phyloP scores from a whole-genome alignment of 2,797 vertebrate species.

The Heterohyrax brucei region DNA sequence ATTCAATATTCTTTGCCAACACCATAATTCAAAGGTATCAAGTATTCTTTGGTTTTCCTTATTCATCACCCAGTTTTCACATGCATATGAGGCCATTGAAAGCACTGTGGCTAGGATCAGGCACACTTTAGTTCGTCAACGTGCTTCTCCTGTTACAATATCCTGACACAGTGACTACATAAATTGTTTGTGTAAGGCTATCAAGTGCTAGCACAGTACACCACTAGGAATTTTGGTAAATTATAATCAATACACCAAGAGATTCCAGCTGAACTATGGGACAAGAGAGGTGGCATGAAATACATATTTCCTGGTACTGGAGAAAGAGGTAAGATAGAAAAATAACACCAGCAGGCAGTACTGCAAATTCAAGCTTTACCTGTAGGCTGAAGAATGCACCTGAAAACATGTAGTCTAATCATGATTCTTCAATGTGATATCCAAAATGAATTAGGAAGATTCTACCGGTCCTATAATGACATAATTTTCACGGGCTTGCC shows the following conservation, averaged over 20 bases:
- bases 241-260: conserved; percentile 42
- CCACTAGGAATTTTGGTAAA: conserved; percentile 22
- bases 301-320: background rate
- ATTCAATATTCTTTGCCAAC: too few relatives aligned
- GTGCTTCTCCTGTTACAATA: background rate
- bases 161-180: background rate
- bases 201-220: conserved; percentile 10
- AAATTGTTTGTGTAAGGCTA: conserved; percentile 50
- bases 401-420: conserved; percentile 6
- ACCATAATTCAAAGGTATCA: too few relatives aligned
- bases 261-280: conserved; percentile 50
- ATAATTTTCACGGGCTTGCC: background rate
- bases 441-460: conserved; percentile 18
- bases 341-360: background rate
- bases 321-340: background rate
- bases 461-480: background rate
- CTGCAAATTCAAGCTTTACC: background rate
- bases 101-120: too few relatives aligned
- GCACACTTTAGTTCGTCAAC: too few relatives aligned
- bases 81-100: too few relatives aligned
- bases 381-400: conserved; percentile 16
- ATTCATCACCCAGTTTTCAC: too few relatives aligned
- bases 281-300: conserved; percentile 13
- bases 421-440: conserved; percentile 3
- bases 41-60: too few relatives aligned